A percentile compares a stretch with the other conserved stretches of the same genome.
These are phyloP conservation scores for Choloepus didactylus DNA, from an alignment of 2,797 vertebrate species.

Conservation along the genomic window DNA sequence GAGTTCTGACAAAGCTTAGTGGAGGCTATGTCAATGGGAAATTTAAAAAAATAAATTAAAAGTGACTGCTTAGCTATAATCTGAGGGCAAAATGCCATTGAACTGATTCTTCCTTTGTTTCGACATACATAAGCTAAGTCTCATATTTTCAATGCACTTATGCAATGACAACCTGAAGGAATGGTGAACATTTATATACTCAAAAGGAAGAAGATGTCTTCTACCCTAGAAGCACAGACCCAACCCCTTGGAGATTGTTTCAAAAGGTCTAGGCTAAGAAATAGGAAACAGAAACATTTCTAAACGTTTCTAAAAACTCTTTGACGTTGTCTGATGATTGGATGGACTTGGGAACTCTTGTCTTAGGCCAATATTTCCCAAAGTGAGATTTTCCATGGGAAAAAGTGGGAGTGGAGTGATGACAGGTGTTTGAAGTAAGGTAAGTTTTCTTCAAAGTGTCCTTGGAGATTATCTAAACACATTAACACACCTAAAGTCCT, in stretches of 20 bases:
- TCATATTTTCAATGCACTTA: rapidly evolving
- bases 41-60: background rate
- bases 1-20: background rate
- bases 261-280: background rate
- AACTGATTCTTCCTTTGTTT: background rate
- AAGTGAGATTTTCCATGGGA: background rate
- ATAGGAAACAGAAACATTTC: no score
- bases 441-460: background rate
- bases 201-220: no score
- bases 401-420: background rate
- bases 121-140: rapidly evolving
- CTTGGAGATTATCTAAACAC: background rate
- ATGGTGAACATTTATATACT: background rate
- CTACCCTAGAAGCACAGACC: no score
- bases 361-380: rapidly evolving
- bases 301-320: no score
- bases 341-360: rapidly evolving
- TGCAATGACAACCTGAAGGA: no score
- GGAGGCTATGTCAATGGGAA: background rate
- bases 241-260: no score
- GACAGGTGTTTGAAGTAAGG: background rate
- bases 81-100: no score
- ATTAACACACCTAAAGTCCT: rapidly evolving
- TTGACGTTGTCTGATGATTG: rapidly evolving
- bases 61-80: rapidly evolving